Conservation (phyloP, 1,140 invertebrate genomes). For the Lordiphosa stackelbergi region DNA sequence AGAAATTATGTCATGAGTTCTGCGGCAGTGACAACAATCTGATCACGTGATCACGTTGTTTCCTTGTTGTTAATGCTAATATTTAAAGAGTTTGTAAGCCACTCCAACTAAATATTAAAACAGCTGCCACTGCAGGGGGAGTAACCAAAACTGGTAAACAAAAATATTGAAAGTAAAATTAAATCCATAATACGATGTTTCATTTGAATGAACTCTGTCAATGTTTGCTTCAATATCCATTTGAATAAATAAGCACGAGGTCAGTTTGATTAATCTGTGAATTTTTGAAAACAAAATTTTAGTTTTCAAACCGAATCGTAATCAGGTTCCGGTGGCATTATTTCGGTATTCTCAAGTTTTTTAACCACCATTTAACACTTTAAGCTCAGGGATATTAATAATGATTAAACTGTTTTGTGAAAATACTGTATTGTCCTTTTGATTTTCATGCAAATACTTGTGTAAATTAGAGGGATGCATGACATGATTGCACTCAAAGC, state of each 20-base stretch:
- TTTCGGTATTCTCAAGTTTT: no score
- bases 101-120: slow-evolving; percentile 25
- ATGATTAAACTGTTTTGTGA: no score
- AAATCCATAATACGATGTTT: slow-evolving; percentile 2
- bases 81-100: slow-evolving; percentile 12
- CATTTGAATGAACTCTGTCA: slow-evolving; percentile 4
- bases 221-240: slow-evolving; percentile 4
- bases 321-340: no score
- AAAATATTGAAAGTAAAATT: slow-evolving; percentile 18
- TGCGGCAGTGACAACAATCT: neutral
- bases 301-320: no score
- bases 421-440: no score
- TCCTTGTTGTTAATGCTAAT: slow-evolving; percentile 14
- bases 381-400: no score
- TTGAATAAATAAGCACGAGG: slow-evolving; percentile 20
- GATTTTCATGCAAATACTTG: no score
- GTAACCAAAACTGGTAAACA: slow-evolving; percentile 19
- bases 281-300: no score
- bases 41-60: slow-evolving; percentile 26
- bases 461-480: no score
- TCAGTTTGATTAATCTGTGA: no score
- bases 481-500: no score
- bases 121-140: slow-evolving; percentile 27
- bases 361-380: no score
- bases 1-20: slow-evolving; percentile 10